Evolutionary conservation across 2,797 vertebrate species (phyloP), one percentile per base, ranked within the genome.

Genomic region (Chloroceryle inda): DNA sequence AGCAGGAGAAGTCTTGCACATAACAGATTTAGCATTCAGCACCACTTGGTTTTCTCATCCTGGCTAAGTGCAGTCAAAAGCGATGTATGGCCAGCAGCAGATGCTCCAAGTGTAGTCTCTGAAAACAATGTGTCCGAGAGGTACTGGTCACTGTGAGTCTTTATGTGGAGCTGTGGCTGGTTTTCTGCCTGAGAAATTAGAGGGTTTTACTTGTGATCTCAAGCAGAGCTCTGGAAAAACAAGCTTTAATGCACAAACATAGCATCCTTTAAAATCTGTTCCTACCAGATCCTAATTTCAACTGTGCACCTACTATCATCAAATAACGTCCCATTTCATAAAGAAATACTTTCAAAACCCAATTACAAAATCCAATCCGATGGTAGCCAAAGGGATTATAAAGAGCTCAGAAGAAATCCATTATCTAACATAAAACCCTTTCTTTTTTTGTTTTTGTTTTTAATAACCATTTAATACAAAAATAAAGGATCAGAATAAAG

Each of bases 401-500:
- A 83, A 83, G 87, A 66, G 58, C 45, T 76, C 45, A 44, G 45
- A 88, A 52, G 9, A 87, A 88, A 82, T 64, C 19, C 7, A 17
- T 53, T 0, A 2, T 63, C 93, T 85, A 74, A 23, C n/a, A 61
- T 11, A 35, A 90, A 93, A 67, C n/a, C 6, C 2, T 47, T 19
- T 40, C 11, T 47, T 45, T 45, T 12, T 45, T 12, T 45, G 13
- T 22, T 45, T 12, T 45, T 45, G 11, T 22, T 12, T 11, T 45
- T 45, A 14, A 40, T 9, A 44, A 18, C 42, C 44, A 44, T 44
- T 20, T 85, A 89, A 89, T 81, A 76, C 66, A 91, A 85, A 90
- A 24, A 75, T 61, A 91, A 91, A 90, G 27, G 78, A 96, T 31
- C 14, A 77, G 68, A 86, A 88, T 53, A 83, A 71, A 66, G 27